Evolutionary conservation across 2,797 vertebrate genomes (phyloP), one percentile per base, ranked within the genome.

Genomic region (Cossypha caffra): DNA sequence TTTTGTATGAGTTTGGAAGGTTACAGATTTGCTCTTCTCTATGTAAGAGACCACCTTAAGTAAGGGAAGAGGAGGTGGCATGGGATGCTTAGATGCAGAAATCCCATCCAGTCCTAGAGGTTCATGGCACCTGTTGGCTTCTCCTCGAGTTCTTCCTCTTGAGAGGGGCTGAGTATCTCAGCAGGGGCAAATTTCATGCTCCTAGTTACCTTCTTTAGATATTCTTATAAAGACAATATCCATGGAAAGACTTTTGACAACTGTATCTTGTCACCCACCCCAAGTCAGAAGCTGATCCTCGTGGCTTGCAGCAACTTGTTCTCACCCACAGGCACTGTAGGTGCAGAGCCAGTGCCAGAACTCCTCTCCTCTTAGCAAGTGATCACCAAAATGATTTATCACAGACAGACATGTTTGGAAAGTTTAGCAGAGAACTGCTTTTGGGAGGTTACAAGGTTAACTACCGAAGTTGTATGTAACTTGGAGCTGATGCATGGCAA

Each of bases 391-490:
- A 95, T 90, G 94, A 99, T 99, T 99, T 98, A 99, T 99, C 99
- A 99, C 98, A 98, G 93, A 96, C 81, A 97, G 97, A 97, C 98
- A 97, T 98, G 98, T 98, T 98, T 98, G 97, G 98, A 98, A 98
- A 98, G 98, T 98, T 99, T 98, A 98, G 98, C 98, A 98, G 63
- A 98, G 98, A 97, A 96, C 98, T 92, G 90, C 97, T 97, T 98
- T 98, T 97, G 97, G 98, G 95, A 98, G 99, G 99, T 99, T 98
- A 98, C 69, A 96, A 98, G 99, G 99, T 99, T 99, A 99, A 99
- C 99, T 99, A 98, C 99, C 98, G 76, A 99, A 99, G 98, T 98
- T 98, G 98, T 99, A 98, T 98, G 98, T 98, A 99, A 99, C 98
- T 99, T 98, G 98, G 98, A 98, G 98, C 97, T 97, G 98, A 97